Evolutionary conservation across 2,888 invertebrate genomes (phyloP).

Genomic region (Thymelicus sylvestris): DNA sequence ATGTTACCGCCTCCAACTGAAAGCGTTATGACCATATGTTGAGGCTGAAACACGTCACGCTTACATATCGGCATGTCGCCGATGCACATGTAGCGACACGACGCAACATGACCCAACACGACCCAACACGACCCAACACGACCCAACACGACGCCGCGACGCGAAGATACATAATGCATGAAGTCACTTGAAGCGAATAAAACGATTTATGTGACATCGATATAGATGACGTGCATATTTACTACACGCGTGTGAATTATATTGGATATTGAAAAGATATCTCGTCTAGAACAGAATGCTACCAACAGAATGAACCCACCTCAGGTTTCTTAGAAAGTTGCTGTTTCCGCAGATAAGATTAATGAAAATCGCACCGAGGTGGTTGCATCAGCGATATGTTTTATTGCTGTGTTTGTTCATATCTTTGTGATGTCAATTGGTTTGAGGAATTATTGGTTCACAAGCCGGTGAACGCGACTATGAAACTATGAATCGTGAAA

Average conservation of each 20-base stretch:
- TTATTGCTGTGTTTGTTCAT: too few relatives aligned
- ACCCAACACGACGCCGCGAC: too few relatives aligned
- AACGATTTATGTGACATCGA: conserved; percentile 1
- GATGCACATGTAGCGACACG: conserved; percentile 15
- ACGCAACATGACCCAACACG: neutral
- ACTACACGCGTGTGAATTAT: neutral
- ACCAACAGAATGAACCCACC: too few relatives aligned
- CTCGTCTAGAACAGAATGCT: neutral
- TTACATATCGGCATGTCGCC: conserved; percentile 4
- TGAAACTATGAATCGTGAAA: too few relatives aligned
- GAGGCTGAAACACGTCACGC: neutral
- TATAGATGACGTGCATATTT: neutral
- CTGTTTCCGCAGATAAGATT: too few relatives aligned
- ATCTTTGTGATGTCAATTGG: too few relatives aligned
- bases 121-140: neutral
- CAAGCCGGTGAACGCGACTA: too few relatives aligned
- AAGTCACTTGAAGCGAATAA: conserved; percentile 17
- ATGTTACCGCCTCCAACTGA: conserved; percentile 6
- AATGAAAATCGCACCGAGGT: too few relatives aligned
- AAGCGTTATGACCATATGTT: conserved; percentile 2
- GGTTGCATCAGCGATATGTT: too few relatives aligned
- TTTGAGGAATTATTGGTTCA: too few relatives aligned
- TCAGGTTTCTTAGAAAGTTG: too few relatives aligned
- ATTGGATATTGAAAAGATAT: neutral
- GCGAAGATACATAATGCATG: conserved; percentile 22